Base-by-base conservation (phyloP, 1,140 invertebrate species). In the Pogonomyrmex californicus region DNA sequence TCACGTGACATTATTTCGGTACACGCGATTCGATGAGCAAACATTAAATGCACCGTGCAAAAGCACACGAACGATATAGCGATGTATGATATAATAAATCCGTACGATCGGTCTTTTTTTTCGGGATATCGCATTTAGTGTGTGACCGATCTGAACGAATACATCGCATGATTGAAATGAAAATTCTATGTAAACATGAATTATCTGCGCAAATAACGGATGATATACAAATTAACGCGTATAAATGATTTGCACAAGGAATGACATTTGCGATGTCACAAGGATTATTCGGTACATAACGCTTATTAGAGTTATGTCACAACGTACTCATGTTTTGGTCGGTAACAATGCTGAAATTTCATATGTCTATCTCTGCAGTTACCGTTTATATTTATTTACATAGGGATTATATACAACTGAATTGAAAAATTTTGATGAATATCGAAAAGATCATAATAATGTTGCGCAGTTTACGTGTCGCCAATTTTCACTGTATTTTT, bases 1-100 rank as follows among this genome's bases (percentile, higher is more conserved):
- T 87, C 54, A 17, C 75, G 63, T 54, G 51, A 77, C 38, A 85
- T 66, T 73, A 88, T 77, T 75, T 88, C 71, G 5, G 14, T 54
- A 60, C 49, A 68, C 30, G 33, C 56, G 51, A 70, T 49, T 66
- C 38, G n/a, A 44, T 36, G 66, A 1, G 51, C 44, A 66, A 85
- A 79, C 47, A 73, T 58, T 65, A 63, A 87, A 87, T 58, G 62
- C 65, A 2, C 23, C 10, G 33, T 60, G 54, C 51, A 81, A 68
- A 56, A 54, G 23, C 30, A 17, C n/a, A 51, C 38, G 44, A 56
- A 56, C 51, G 36, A 68, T 58, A 5, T 23, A 66, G 17, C 47
- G 23, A 71, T 17, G 33, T 73, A 36, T n/a, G 33, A 36, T 23
- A 14, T 17, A 14, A 73, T 56, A 38, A 23, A 68, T 47, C 23